A percentile compares a stretch with the other conserved stretches of the same genome.
Evolutionary conservation across 2,888 invertebrate genomes (phyloP).

Genomic region (Morpho deidamia): DNA sequence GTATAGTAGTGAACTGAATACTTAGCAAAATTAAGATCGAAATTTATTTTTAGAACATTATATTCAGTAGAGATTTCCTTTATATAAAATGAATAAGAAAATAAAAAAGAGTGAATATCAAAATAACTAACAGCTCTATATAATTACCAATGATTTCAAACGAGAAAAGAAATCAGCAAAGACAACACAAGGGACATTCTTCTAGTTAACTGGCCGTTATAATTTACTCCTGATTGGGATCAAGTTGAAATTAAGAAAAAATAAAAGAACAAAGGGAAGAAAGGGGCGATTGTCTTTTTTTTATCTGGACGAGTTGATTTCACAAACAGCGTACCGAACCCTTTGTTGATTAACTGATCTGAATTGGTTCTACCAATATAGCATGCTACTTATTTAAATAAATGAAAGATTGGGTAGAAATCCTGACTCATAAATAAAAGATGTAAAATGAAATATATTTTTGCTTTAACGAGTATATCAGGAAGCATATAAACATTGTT

Average conservation of each 20-base stretch:
- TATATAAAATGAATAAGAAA: neutral
- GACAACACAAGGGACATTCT: conserved; percentile 71
- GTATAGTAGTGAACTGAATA: too few species aligned
- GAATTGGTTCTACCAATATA: conserved; percentile 16
- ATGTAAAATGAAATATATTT: too few species aligned
- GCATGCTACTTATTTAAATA: conserved; percentile 8
- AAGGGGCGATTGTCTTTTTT: conserved; percentile 52
- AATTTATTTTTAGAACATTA: too few species aligned
- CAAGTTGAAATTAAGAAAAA: conserved; percentile 77
- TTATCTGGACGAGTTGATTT: conserved; percentile 69
- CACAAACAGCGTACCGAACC: conserved; percentile 54
- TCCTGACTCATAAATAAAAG: neutral
- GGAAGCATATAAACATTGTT: too few species aligned
- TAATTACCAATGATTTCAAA: conserved; percentile 54
- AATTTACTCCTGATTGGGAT: conserved; percentile 77
- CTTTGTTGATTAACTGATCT: conserved; percentile 26
- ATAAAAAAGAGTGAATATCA: too few species aligned
- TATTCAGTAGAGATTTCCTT: too few species aligned
- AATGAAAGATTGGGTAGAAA: neutral
- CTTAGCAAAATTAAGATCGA: too few species aligned
- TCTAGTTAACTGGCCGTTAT: conserved; percentile 73
- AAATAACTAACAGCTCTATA: conserved; percentile 40
- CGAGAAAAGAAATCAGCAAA: conserved; percentile 52
- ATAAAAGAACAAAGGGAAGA: conserved; percentile 62
- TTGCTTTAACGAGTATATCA: too few species aligned